Base-by-base conservation (phyloP, 2,797 vertebrate species). In the Scleropages formosus region DNA sequence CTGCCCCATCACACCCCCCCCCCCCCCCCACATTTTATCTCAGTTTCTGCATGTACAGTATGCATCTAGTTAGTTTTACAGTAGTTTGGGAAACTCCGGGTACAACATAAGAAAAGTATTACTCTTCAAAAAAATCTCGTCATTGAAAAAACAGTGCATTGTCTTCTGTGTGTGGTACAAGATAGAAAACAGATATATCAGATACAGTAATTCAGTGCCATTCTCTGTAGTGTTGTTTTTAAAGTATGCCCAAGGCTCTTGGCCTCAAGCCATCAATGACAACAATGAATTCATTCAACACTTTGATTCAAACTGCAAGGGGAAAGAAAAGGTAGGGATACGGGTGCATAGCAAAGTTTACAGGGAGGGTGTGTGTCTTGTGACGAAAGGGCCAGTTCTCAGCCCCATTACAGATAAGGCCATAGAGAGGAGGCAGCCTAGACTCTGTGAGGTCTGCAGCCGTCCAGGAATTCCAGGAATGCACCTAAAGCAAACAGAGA, bases 401-500 rank as follows among this genome's bases (percentile, higher is more conserved):
- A 69, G 39, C 77, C 69, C 64, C 77, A 65, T 58, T 80, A 74
- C 64, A 80, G 51, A 86, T 78, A 77, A 80, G 65, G 79, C 84
- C 84, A 80, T 85, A 78, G 85, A 84, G 85, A 81, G 77, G 39
- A 77, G 80, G 81, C 64, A 85, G 85, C 85, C 85, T 83, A 60
- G 85, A 84, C 87, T 82, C 75, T 78, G 85, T 85, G 82, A 79
- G 31, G 78, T 78, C 82, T 85, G 80, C 78, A 86, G 83, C 82
- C 73, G 76, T 81, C 66, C 81, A 86, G 87, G 91, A 92, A 93
- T 93, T 72, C 75, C 75, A 90, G 88, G 90, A 93, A 93, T 93
- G 89, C 82, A 81, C 85, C 84, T 88, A 87, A 89, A 88, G 88
- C 90, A 93, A 93, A 93, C 91, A 93, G 85, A 84, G 76, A 88